Conservation (phyloP, 2,888 invertebrate genomes). For the Thereva nobilitata region DNA sequence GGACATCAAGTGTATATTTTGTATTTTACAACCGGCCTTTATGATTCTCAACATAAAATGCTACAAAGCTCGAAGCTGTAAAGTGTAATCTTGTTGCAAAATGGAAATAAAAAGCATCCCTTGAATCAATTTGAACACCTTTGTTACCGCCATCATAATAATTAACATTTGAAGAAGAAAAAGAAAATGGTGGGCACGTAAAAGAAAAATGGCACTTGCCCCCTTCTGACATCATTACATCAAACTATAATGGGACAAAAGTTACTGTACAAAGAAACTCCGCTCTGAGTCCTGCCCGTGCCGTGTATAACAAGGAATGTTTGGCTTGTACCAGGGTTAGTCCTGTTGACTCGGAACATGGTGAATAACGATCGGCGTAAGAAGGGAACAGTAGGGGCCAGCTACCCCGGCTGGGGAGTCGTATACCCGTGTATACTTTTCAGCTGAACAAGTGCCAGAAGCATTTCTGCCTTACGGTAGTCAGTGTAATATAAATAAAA, state of each 20-base stretch:
- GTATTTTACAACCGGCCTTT: no score
- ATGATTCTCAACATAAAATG: no score
- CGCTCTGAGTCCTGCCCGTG: no score
- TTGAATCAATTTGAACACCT: no score
- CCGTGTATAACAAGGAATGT: no score
- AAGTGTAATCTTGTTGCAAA: no score
- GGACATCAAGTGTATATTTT: no score
- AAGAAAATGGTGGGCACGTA: background rate
- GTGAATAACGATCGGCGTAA: no score
- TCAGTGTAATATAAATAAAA: constrained; percentile 1
- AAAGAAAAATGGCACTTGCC: constrained; percentile 1
- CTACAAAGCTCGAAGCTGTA: no score
- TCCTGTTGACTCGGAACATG: no score
- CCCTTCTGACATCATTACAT: constrained; percentile 12
- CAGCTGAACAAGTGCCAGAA: constrained; percentile 6
- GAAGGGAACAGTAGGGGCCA: background rate
- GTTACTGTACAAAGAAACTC: background rate
- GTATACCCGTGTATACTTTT: background rate
- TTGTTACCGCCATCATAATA: background rate
- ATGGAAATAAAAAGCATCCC: no score
- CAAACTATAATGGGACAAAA: background rate
- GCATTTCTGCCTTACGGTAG: no score
- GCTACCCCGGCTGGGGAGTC: background rate
- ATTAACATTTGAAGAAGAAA: background rate
- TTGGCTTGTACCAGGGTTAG: background rate